These are phyloP conservation scores for Hylomyscus alleni DNA, from an alignment of 2,797 vertebrate species.

Conservation along the genomic window DNA sequence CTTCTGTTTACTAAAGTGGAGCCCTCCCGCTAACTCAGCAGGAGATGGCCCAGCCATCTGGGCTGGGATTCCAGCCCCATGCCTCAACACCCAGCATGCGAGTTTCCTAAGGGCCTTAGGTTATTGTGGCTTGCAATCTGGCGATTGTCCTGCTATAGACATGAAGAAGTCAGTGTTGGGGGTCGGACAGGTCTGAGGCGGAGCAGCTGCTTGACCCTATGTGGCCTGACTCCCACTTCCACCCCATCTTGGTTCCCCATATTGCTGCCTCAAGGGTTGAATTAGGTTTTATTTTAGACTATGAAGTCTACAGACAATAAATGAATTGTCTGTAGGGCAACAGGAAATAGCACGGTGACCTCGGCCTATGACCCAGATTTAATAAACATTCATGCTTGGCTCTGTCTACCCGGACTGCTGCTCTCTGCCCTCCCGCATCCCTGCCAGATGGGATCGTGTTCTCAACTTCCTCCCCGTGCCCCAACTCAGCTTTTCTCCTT, in stretches of 20 bases:
- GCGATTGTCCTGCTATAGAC: background rate
- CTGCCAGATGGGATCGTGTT: background rate
- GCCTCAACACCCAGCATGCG: rapidly evolving
- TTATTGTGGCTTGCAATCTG: background rate
- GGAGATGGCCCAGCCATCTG: background rate
- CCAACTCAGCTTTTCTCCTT: background rate
- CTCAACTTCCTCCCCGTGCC: background rate
- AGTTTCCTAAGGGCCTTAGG: background rate
- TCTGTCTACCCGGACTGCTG: rapidly evolving
- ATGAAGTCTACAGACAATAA: background rate
- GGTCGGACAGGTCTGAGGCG: background rate
- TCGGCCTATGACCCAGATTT: background rate
- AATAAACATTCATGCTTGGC: background rate
- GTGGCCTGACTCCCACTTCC: background rate
- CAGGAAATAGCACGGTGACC: background rate
- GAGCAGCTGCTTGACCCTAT: background rate
- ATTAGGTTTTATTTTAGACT: conserved; percentile 1
- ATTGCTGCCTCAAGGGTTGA: background rate
- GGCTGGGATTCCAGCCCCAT: background rate
- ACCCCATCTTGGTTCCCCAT: background rate
- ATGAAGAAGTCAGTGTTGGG: background rate
- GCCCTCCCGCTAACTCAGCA: background rate
- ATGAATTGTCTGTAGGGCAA: background rate
- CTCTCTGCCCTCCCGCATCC: background rate
- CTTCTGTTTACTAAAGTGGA: background rate